Conservation (phyloP, 2,797 vertebrate species). For the Myiothlypis chrysogaster region DNA sequence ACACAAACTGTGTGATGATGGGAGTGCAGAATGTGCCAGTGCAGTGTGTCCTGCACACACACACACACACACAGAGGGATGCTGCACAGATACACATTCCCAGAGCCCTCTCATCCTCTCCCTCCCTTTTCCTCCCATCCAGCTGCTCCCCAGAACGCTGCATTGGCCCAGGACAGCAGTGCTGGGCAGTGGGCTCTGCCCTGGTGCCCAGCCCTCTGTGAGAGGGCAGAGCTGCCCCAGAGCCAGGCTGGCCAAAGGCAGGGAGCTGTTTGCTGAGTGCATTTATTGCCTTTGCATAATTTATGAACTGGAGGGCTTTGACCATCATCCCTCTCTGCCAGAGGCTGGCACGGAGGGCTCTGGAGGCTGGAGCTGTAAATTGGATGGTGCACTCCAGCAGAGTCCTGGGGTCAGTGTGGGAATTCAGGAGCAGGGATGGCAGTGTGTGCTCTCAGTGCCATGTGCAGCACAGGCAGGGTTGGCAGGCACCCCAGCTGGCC, state of each 20-base stretch:
- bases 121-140: not conserved
- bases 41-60: not conserved
- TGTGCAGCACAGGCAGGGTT: conserved; percentile 77
- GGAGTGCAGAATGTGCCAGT: not conserved
- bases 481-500: conserved; percentile 73
- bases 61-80: not conserved
- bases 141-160: not conserved
- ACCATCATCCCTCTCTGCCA: conserved; percentile 88
- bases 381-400: conserved; percentile 86
- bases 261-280: conserved; percentile 86
- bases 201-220: conserved; percentile 53
- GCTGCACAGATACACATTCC: not conserved
- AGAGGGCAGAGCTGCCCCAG: conserved; percentile 48
- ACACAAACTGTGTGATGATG: not conserved
- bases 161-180: not conserved
- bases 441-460: conserved; percentile 79
- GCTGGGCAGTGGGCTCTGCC: not conserved
- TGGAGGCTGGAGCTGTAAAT: conserved; percentile 92
- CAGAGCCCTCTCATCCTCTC: not conserved
- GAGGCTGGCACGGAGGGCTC: conserved; percentile 85
- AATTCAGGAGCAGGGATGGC: conserved; percentile 79
- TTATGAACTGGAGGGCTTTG: conserved; percentile 90
- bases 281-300: conserved; percentile 97
- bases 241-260: conserved; percentile 68
- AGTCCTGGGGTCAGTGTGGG: conserved; percentile 79